Percentiles rank a stretch among this genome's conserved stretches.
Conservation (phyloP, 1,140 invertebrate species). For the Helicoverpa armigera region DNA sequence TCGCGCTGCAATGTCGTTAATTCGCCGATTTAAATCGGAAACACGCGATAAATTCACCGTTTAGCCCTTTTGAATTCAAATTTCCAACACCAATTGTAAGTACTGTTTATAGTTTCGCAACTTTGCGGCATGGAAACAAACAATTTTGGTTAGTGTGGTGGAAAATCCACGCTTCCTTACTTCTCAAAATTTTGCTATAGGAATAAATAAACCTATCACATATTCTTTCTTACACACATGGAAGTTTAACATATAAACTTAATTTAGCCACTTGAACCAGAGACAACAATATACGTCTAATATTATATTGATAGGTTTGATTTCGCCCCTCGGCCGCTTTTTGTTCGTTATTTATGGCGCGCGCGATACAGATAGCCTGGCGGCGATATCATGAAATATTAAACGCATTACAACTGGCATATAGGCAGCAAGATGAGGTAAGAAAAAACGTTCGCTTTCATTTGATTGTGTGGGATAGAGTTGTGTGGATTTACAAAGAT, state of each 20-base stretch:
- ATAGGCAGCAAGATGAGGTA: constrained; percentile 83
- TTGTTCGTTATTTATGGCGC: constrained; percentile 82
- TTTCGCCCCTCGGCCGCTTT: constrained; percentile 74
- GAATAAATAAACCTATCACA: too few species aligned
- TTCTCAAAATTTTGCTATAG: too few species aligned
- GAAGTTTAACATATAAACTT: constrained; percentile 23
- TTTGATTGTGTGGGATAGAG: constrained; percentile 65
- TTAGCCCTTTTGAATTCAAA: constrained; percentile 78
- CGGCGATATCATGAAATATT: constrained; percentile 85
- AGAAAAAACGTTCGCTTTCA: constrained; percentile 78
- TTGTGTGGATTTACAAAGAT: constrained; percentile 56
- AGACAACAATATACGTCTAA: constrained; percentile 71
- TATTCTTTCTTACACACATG: neutral
- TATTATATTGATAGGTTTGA: constrained; percentile 85
- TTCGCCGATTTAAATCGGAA: constrained; percentile 83
- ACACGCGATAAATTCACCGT: constrained; percentile 80
- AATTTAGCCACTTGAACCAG: constrained; percentile 39
- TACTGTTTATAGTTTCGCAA: constrained; percentile 39
- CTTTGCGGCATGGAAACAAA: constrained; percentile 11
- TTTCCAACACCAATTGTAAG: constrained; percentile 62
- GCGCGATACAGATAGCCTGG: constrained; percentile 78
- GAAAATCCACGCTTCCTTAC: neutral
- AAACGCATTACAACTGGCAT: constrained; percentile 85
- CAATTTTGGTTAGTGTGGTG: neutral
- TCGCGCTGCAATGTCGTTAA: constrained; percentile 72